These are phyloP conservation scores for Xenopus borealis DNA, from an alignment of 2,113 vertebrate species.

Conservation along the genomic window DNA sequence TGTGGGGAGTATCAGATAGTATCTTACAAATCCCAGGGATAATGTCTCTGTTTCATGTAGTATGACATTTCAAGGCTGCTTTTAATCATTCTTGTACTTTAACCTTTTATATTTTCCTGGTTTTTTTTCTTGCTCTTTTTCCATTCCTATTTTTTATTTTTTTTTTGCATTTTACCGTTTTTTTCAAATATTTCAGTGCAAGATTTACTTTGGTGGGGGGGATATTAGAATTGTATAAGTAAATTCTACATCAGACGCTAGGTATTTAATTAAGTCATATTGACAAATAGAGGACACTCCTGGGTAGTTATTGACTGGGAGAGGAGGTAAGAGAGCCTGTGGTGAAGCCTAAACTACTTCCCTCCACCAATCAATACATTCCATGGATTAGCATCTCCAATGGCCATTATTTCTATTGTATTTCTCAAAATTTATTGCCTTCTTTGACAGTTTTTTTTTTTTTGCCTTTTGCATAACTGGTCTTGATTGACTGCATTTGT, in stretches of 20 bases:
- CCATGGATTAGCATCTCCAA: slow-evolving; percentile 47
- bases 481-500: slow-evolving; percentile 42
- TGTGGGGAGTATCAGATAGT: slow-evolving; percentile 46
- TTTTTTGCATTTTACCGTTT: not conserved
- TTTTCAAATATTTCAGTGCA: not conserved
- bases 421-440: slow-evolving; percentile 43
- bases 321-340: slow-evolving; percentile 45
- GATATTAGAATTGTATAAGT: slow-evolving; percentile 20
- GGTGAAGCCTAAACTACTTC: slow-evolving; percentile 45
- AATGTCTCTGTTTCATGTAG: slow-evolving; percentile 39
- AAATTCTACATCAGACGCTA: slow-evolving; percentile 38
- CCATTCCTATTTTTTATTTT: too few species aligned
- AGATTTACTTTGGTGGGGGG: too few species aligned
- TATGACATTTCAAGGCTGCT: slow-evolving; percentile 45
- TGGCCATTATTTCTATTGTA: slow-evolving; percentile 46
- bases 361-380: slow-evolving; percentile 44
- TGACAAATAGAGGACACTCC: slow-evolving; percentile 45
- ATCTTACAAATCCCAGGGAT: slow-evolving; percentile 41
- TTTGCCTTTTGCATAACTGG: slow-evolving; percentile 17
- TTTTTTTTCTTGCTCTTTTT: slow-evolving; percentile 12
- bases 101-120: slow-evolving; percentile 18
- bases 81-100: slow-evolving; percentile 35
- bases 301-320: slow-evolving; percentile 39
- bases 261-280: slow-evolving; percentile 47
- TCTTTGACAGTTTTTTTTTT: slow-evolving; percentile 43